phyloP scores from a whole-genome alignment of 2,888 invertebrate species.

The Noctuana brunneofusca region DNA sequence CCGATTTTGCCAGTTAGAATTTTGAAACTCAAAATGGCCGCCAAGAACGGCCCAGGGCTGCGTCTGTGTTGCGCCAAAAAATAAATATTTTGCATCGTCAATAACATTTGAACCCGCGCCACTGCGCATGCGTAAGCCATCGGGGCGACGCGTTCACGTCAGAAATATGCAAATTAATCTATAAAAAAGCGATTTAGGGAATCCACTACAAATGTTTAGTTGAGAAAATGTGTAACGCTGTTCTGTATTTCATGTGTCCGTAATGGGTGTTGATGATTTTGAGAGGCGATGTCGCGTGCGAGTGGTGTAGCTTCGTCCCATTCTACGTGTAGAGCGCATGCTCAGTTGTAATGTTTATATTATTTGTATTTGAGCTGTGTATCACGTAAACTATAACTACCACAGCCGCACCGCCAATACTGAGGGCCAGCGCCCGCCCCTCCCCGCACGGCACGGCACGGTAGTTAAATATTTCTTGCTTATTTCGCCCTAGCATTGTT shows the following conservation, averaged over 20 bases:
- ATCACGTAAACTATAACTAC: constrained; percentile 84
- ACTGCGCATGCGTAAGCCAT: constrained; percentile 67
- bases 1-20: constrained; percentile 6
- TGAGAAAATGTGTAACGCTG: constrained; percentile 40
- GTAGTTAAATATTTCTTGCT: constrained; percentile 84
- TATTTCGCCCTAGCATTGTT: constrained; percentile 83
- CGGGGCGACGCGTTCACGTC: constrained; percentile 58
- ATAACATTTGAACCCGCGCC: constrained; percentile 64
- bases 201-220: constrained; percentile 58
- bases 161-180: constrained; percentile 81
- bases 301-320: constrained; percentile 56
- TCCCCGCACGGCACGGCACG: constrained; percentile 66
- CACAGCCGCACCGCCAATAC: constrained; percentile 82
- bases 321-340: constrained; percentile 74
- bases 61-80: constrained; percentile 65
- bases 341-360: constrained; percentile 82
- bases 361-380: constrained; percentile 84
- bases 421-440: constrained; percentile 78
- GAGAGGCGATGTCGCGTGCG: constrained; percentile 22
- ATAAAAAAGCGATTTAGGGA: constrained; percentile 71
- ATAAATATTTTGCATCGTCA: constrained; percentile 82
- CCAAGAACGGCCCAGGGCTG: constrained; percentile 42
- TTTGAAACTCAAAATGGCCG: constrained; percentile 47
- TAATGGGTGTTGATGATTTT: constrained; percentile 23
- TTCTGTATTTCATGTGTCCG: constrained; percentile 38